Evolutionary conservation across 2,797 vertebrate species (phyloP).

Genomic region (Pygocentrus nattereri): DNA sequence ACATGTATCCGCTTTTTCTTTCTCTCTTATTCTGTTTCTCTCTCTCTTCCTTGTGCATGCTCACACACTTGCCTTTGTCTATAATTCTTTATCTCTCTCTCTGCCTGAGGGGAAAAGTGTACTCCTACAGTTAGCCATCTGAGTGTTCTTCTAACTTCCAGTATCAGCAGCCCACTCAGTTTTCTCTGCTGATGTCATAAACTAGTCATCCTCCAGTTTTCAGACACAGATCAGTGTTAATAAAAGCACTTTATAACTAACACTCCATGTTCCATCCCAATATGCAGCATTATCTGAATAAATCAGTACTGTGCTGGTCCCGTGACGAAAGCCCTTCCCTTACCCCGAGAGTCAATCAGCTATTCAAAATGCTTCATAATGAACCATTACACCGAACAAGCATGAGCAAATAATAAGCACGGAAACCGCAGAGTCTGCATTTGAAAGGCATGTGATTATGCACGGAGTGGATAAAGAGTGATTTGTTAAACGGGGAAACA

Average conservation of each 20-base stretch:
- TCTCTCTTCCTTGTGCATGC: slow-evolving; percentile 26
- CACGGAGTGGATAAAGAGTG: slow-evolving; percentile 21
- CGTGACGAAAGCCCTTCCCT: background rate
- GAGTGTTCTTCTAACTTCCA: slow-evolving; percentile 57
- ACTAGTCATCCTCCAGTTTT: slow-evolving; percentile 29
- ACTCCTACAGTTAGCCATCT: slow-evolving; percentile 56
- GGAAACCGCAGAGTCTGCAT: background rate
- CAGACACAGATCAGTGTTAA: slow-evolving; percentile 22
- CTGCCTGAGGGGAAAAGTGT: slow-evolving; percentile 56
- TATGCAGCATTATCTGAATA: background rate
- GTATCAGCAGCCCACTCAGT: slow-evolving; percentile 56
- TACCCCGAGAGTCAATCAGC: slow-evolving; percentile 5
- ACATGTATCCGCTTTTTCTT: slow-evolving; percentile 5
- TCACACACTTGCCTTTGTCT: slow-evolving; percentile 31
- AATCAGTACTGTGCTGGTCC: background rate
- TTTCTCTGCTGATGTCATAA: slow-evolving; percentile 44
- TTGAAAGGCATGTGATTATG: slow-evolving; percentile 17
- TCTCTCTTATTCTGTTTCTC: slow-evolving; percentile 19
- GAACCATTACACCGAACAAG: slow-evolving; percentile 3
- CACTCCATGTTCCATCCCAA: background rate
- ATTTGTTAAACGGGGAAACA: slow-evolving; percentile 28
- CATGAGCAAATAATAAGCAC: background rate
- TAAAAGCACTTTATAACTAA: background rate
- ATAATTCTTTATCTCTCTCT: slow-evolving; percentile 46
- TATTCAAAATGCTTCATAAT: slow-evolving; percentile 4